Evolutionary conservation across 2,888 invertebrate species (phyloP), one percentile per base, ranked within the genome.

Genomic region (Silvanus unidentatus): DNA sequence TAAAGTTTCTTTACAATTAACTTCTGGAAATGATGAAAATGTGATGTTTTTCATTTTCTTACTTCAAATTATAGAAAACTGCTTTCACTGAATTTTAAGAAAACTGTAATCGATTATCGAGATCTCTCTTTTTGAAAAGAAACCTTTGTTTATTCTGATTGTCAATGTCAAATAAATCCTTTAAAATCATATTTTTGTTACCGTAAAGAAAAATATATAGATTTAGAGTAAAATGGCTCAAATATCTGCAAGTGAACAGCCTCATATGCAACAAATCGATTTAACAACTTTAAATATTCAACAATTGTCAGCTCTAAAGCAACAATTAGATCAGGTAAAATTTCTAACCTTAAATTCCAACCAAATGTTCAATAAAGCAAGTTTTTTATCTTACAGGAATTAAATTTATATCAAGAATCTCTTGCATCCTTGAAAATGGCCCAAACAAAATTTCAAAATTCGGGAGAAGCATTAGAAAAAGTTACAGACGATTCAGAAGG

Each of bases 401-500:
- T 96, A 48, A 80, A 78, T 58, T 81, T 95, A 38, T 91, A 95
- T 69, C 88, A 90, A 76, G 91, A 91, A 54, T 96, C 96, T 0
- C 71, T 95, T 53, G 86, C 88, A 64, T 88, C 90, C 14, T 75
- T 97, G 44, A 93, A 95, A 74, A 79, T 88, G 63, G 94, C 93
- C 5, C 93, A 95, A 71, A 80, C 78, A 27, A 95, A 94, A 75
- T 96, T 92, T 73, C 82, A 84, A 46, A 88, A 88, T 63, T 94
- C 94, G 1, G 86, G 86, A 40, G 89, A 90, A 62, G 86, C 85
- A 60, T 77, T 92, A 40, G 87, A 88, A 49, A 86, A 87, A 72
- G 77, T 94, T 44, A 84, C 80, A 36, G 81, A 86, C 0, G 81
- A 82, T 14, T 80, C 82, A 50, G 81, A 87, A 65, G 88, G 90